Evolutionary conservation across 2,113 vertebrate species (phyloP).

Genomic region (Salvelinus namaycush): DNA sequence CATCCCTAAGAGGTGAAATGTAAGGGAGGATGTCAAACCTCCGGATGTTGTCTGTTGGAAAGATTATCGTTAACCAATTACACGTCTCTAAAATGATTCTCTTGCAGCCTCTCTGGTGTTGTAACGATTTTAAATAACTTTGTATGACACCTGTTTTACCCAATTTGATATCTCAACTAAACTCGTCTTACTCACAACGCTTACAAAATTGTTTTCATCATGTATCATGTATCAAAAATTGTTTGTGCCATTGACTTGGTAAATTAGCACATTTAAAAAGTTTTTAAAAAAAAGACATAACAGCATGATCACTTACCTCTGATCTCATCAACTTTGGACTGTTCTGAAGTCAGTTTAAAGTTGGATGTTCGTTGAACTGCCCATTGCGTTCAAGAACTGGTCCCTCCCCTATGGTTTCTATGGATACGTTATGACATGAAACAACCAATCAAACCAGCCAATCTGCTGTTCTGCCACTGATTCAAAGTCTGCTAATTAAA

Average conservation of each 20-base stretch:
- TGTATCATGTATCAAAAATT: background rate
- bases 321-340: background rate
- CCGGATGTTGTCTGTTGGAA: no score
- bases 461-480: conserved; percentile 63
- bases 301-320: background rate
- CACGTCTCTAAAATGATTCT: no score
- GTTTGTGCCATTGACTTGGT: background rate
- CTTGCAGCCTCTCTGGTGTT: no score
- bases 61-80: no score
- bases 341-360: conserved; percentile 30
- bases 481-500: conserved; percentile 71
- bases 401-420: conserved; percentile 52
- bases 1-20: no score
- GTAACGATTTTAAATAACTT: no score
- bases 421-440: conserved; percentile 52
- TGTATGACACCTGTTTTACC: background rate
- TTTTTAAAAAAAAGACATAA: background rate
- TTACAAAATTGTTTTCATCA: background rate
- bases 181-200: background rate
- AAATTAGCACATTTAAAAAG: background rate
- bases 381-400: conserved; percentile 9
- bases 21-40: no score
- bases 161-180: background rate
- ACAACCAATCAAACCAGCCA: conserved; percentile 51
- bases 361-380: conserved; percentile 24